These are phyloP conservation scores for Stichodactyla mertensii DNA, from an alignment of 64 coral and sea anemone genomes.

Conservation along the genomic window DNA sequence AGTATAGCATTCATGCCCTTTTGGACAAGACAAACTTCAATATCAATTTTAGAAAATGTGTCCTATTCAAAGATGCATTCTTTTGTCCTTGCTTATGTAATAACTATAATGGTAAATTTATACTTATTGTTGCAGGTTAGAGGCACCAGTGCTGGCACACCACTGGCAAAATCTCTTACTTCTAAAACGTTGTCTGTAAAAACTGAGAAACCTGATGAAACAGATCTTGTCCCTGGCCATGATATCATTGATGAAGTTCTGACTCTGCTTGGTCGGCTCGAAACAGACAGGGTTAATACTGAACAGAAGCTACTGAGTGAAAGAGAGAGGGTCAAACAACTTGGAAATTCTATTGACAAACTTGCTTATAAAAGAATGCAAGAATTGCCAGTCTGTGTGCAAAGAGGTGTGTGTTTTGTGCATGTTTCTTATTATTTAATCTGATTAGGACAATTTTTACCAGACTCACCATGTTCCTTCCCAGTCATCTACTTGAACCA, in stretches of 20 bases:
- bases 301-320: constrained; percentile 64
- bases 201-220: background rate
- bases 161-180: constrained; percentile 12
- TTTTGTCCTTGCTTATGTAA: no score
- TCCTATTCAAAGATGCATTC: no score
- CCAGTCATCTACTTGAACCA: no score
- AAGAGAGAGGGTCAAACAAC: constrained; percentile 47
- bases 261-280: constrained; percentile 68
- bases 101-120: no score
- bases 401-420: constrained; percentile 57
- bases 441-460: no score
- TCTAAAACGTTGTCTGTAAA: constrained; percentile 24
- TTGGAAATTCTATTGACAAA: constrained; percentile 77
- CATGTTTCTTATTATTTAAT: no score
- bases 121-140: constrained; percentile 13
- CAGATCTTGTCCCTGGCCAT: constrained; percentile 34
- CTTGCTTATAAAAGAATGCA: constrained; percentile 79
- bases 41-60: no score
- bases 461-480: no score
- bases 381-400: constrained; percentile 80
- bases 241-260: constrained; percentile 73
- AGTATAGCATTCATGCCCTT: no score
- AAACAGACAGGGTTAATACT: constrained; percentile 75
- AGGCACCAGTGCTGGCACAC: constrained; percentile 43
- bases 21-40: no score